Evolutionary conservation across 1,140 invertebrate genomes (phyloP), one percentile per base, ranked within the genome.

Genomic region (Choristoneura fumiferana): DNA sequence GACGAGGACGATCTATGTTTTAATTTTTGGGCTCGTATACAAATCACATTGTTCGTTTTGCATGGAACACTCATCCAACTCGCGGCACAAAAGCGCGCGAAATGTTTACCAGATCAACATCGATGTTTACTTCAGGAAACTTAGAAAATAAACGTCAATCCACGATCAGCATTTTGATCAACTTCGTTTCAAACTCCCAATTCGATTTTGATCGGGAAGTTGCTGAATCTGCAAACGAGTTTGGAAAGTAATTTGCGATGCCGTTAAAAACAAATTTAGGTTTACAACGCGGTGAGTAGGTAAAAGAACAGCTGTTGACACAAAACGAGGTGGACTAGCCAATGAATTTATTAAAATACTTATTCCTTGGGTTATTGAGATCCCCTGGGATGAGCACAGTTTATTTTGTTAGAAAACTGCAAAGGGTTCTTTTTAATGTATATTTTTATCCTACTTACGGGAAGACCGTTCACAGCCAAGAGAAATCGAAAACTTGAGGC

Each of bases 141-240:
- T 49, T 49, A 8, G 17, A 49, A 49, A 49, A 49, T 49, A 49
- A 29, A n/a, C 43, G 22, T 18, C 35, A 37, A 49, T 12, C 43
- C 18, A 12, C 43, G 43, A 49, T 49, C 43, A 49, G 22, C 43
- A 49, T 49, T 49, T 49, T 49, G 43, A 49, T 49, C 43, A 49
- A 49, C 17, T 49, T 49, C 43, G 43, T 49, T 49, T 49, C 10
- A 18, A 49, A 49, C 17, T 49, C 22, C 17, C 17, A 29, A 49
- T 49, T 49, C 43, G 43, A 49, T 49, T 49, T 49, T 49, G 43
- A 49, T 49, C 43, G 43, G 22, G 6, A 49, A 49, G 43, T 49
- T 49, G 43, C 18, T 49, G 43, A 49, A 49, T 49, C 43, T 29
- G 17, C n/a, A 43, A 43, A n/a, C 18, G 43, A 49, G 43, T 49